These are phyloP conservation scores for Thalassoma bifasciatum DNA, from an alignment of 2,113 vertebrate species.

Conservation along the genomic window DNA sequence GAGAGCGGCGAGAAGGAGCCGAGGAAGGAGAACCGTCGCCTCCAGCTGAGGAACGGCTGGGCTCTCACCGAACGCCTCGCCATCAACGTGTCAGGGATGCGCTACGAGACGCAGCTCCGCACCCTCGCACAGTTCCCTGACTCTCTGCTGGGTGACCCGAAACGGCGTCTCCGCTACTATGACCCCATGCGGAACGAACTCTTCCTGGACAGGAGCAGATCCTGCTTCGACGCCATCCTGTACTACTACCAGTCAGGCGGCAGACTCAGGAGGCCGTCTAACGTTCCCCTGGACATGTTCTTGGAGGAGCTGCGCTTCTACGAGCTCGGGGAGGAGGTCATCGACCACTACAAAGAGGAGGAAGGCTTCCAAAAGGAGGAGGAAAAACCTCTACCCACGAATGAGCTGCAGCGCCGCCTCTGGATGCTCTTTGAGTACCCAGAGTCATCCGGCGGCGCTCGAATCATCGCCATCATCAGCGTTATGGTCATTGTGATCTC, in stretches of 20 bases:
- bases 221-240: slow-evolving; percentile 90
- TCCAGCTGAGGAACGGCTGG: slow-evolving; percentile 63
- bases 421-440: slow-evolving; percentile 96
- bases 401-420: slow-evolving; percentile 83
- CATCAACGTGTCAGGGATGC: slow-evolving; percentile 88
- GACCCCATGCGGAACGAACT: slow-evolving; percentile 87
- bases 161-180: slow-evolving; percentile 82
- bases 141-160: slow-evolving; percentile 86
- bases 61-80: slow-evolving; percentile 78
- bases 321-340: slow-evolving; percentile 87
- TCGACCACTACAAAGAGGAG: slow-evolving; percentile 89
- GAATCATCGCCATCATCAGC: slow-evolving; percentile 92
- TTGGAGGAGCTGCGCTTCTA: slow-evolving; percentile 94
- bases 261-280: slow-evolving; percentile 87
- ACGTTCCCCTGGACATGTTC: slow-evolving; percentile 92
- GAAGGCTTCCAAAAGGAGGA: slow-evolving; percentile 89
- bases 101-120: slow-evolving; percentile 87
- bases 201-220: slow-evolving; percentile 89
- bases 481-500: slow-evolving; percentile 95
- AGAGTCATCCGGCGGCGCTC: slow-evolving; percentile 89
- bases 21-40: slow-evolving; percentile 48
- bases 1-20: slow-evolving; percentile 55
- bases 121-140: slow-evolving; percentile 88
- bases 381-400: slow-evolving; percentile 82
- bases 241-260: slow-evolving; percentile 96